These are phyloP conservation scores for Artibeus jamaicensis DNA, from an alignment of 2,797 vertebrate species.

Conservation along the genomic window DNA sequence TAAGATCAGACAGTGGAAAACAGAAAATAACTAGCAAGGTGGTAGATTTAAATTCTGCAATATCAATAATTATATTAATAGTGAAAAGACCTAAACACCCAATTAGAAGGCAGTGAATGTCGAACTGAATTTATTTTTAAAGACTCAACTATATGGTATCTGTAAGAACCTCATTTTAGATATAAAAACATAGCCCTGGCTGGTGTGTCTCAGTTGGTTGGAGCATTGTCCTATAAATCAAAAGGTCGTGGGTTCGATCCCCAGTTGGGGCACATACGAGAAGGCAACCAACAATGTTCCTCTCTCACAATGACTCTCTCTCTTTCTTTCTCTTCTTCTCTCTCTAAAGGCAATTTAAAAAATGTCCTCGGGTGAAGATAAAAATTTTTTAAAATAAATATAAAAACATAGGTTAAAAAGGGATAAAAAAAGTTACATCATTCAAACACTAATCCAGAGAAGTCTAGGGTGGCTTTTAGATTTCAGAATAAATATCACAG, in stretches of 20 bases:
- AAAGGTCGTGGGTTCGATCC: not conserved
- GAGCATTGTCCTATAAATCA: not conserved
- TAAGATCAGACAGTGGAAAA: not conserved
- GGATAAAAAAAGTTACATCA: not conserved
- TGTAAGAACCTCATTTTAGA: not conserved
- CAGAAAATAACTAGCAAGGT: not conserved
- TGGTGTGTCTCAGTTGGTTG: not conserved
- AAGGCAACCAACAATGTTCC: not conserved
- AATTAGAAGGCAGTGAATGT: not conserved
- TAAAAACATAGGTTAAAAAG: not conserved
- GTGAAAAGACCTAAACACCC: not conserved
- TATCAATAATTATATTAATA: not conserved
- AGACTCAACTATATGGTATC: not conserved
- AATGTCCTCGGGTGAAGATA: not conserved
- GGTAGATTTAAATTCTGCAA: not conserved
- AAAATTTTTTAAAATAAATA: not conserved
- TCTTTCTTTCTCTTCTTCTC: not conserved
- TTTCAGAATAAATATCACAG: constrained; percentile 5
- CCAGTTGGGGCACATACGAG: not conserved
- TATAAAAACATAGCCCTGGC: not conserved
- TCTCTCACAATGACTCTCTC: not conserved
- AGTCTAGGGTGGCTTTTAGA: not conserved
- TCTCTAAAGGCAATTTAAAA: not conserved
- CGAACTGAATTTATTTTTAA: not conserved
- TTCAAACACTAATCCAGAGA: not conserved